Conservation (phyloP, 92 coral and sea anemone species). For the Porites lobata region DNA sequence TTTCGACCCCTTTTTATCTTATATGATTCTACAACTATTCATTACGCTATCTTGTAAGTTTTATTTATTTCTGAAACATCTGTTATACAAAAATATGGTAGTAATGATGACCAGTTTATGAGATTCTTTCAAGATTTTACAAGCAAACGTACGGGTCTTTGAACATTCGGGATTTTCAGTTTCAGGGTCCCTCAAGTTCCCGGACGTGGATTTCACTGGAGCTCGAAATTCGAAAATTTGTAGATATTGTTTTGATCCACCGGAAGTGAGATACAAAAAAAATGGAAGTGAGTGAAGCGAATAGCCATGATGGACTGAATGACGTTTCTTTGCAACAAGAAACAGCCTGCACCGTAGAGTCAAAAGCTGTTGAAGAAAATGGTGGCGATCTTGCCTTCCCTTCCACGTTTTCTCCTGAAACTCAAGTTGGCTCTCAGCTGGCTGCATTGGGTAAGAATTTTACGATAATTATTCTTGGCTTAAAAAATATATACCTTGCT, state of each 20-base stretch:
- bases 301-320: constrained; percentile 39
- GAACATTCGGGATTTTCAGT: constrained; percentile 98
- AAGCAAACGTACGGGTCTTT: constrained; percentile 93
- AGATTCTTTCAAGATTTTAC: background rate
- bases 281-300: constrained; percentile 55
- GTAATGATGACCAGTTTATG: background rate
- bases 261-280: constrained; percentile 53
- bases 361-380: constrained; percentile 81
- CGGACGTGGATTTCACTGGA: constrained; percentile 90
- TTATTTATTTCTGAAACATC: background rate
- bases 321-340: constrained; percentile 57
- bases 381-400: constrained; percentile 72
- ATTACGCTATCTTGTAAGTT: background rate
- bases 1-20: too few relatives aligned
- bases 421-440: constrained; percentile 53
- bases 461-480: background rate
- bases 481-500: background rate
- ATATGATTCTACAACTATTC: background rate
- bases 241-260: constrained; percentile 50
- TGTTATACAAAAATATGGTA: background rate
- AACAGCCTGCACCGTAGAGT: constrained; percentile 71
- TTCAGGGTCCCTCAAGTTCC: constrained; percentile 79
- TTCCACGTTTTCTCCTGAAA: constrained; percentile 66
- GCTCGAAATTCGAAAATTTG: constrained; percentile 93
- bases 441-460: constrained; percentile 67